Conservation (phyloP, 2,113 vertebrate species). For the Pedionomus torquatus region DNA sequence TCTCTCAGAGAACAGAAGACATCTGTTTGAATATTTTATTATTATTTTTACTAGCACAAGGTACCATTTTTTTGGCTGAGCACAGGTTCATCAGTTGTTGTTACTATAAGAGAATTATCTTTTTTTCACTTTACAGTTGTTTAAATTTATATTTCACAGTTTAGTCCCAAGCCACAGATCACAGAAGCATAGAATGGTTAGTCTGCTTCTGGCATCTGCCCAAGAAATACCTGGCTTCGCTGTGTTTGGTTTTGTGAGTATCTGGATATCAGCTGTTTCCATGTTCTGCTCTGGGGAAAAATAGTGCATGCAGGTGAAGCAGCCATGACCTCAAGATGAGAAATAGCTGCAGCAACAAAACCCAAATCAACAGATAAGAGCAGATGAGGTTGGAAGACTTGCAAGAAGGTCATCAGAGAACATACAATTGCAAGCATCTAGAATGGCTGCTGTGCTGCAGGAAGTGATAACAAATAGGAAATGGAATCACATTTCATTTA, state of each 20-base stretch:
- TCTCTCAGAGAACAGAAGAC: background rate
- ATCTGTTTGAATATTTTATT: background rate
- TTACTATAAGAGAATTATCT: background rate
- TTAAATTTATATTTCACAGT: background rate
- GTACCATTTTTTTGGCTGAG: background rate
- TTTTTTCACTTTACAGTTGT: background rate
- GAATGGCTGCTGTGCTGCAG: background rate
- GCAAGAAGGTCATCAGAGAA: background rate
- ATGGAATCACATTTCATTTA: background rate
- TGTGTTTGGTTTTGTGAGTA: background rate
- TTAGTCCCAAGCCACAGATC: background rate
- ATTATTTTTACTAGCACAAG: background rate
- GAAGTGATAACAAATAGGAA: background rate
- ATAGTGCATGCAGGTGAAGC: accelerated
- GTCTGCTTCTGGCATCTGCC: background rate
- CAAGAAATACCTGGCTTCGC: background rate
- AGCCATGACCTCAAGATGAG: background rate
- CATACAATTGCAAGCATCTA: background rate
- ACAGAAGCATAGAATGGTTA: background rate
- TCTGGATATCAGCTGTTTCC: background rate
- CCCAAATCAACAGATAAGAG: background rate
- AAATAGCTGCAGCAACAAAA: background rate
- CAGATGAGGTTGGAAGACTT: background rate
- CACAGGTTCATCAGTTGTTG: background rate
- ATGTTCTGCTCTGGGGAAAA: background rate